phyloP scores from a whole-genome alignment of 2,888 invertebrate species.

The Sphecodes monilicornis region DNA sequence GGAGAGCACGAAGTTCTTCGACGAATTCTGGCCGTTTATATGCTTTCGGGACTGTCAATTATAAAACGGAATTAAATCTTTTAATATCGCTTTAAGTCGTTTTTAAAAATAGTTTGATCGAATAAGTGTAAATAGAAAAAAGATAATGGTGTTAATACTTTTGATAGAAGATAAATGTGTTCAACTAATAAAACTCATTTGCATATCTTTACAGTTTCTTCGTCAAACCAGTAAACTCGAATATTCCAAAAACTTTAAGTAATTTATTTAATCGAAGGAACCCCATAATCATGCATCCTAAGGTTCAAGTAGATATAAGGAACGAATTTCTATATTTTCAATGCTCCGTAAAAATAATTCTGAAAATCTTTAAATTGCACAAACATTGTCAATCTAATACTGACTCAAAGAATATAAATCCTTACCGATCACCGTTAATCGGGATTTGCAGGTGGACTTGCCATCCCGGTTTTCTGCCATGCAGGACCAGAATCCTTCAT shows the following conservation, averaged over 20 bases:
- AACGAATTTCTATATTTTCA: neutral
- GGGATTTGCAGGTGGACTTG: constrained; percentile 90
- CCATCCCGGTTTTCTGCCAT: constrained; percentile 92
- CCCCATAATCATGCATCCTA: neutral
- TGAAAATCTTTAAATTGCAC: neutral
- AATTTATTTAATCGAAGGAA: too few relatives aligned
- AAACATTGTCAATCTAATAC: neutral
- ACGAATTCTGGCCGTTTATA: constrained; percentile 95
- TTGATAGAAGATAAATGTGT: too few relatives aligned
- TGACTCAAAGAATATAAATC: neutral
- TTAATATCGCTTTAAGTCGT: too few relatives aligned
- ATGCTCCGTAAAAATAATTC: neutral
- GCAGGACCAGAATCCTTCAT: constrained; percentile 94
- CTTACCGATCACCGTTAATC: constrained; percentile 91
- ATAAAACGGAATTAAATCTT: neutral
- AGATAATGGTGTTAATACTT: too few relatives aligned
- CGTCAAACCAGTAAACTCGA: neutral
- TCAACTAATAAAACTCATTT: neutral
- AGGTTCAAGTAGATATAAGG: too few relatives aligned
- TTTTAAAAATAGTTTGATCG: too few relatives aligned
- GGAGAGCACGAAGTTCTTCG: constrained; percentile 92
- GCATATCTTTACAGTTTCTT: neutral
- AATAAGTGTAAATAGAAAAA: too few relatives aligned
- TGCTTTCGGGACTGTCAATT: constrained; percentile 91
- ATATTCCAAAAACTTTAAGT: too few relatives aligned